Evolutionary conservation across 2,888 invertebrate genomes (phyloP), one percentile per base, ranked within the genome.

Genomic region (Synanthedon formicaeformis): DNA sequence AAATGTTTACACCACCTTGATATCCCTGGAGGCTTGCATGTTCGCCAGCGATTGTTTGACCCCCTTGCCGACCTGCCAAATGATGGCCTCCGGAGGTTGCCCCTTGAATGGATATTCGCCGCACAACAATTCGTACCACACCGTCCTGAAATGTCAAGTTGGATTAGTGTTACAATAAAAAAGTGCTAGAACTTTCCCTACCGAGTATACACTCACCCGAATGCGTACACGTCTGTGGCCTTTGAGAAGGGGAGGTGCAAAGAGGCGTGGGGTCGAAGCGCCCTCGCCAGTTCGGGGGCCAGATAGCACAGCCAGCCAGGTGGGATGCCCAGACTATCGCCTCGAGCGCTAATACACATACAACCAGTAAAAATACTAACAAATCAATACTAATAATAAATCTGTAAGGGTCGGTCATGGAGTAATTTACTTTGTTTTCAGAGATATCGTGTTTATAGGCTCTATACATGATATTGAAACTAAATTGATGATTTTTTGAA

Each of bases 291-390:
- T 90, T 99, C 99, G 10, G 99, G 99, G 54, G 99, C 95, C 73
- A 99, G 89, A 88, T 99, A 99, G 88, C 98, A 98, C 78, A 99
- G 89, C 99, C 99, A 99, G 62, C 98, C 98, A 51, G 95, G 94
- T 56, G 99, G 98, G 78, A 99, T 96, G 69, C 95, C 94, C 65
- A 98, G 88, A 64, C 94, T 92, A 83, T 95, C 93, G 50, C 92
- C 92, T 66, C 76, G 72, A 0, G 80, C 76, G 89, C 61, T 66
- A 61, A 6, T 27, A 34, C 50, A 50, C 52, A 55, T 40, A 52
- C 45, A 45, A n/a, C 14, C 1, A 45, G 5, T n/a, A 13, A n/a
- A 45, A 13, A 45, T 45, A n/a, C 3, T 23, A 52, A 5, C 18
- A 2, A 51, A 27, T 5, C 3, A 27, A 3, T 3, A 27, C 6